Base-by-base conservation (phyloP, 2,113 vertebrate genomes). In the Phrynosoma blainvillii region DNA sequence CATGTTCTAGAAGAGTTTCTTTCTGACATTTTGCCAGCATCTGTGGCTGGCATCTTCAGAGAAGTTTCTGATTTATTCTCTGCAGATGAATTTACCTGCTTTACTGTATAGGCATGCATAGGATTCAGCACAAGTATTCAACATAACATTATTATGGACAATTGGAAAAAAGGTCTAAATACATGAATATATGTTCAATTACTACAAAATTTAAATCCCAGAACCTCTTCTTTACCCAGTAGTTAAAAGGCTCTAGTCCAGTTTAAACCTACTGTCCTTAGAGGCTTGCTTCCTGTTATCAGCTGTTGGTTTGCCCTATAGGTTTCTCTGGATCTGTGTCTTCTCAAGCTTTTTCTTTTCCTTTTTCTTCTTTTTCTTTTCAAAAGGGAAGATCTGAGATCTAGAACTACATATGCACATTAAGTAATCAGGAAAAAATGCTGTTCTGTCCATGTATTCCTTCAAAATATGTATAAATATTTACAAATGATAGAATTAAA, bases 401-500 rank as follows among this genome's bases (percentile, higher is more conserved):
- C 91, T 94, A 92, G 89, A 95, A 96, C 93, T 84, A 85, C 89
- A 93, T 11, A 9, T 27, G 23, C 68, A 94, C 90, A 94, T 94
- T 82, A 96, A 96, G 92, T 96, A 96, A 97, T 95, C 90, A 90
- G 91, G 89, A 93, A 95, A 96, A 96, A 95, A 96, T 96, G 92
- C 91, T 94, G 94, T 87, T 94, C 91, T 95, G 89, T 92, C 93
- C 94, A 94, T 96, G 94, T 94, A 96, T 96, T 95, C 94, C 95
- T 95, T 94, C 89, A 90, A 97, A 96, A 96, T 96, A 93, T 95
- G 92, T 93, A 96, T 96, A 96, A 96, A 97, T 96, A 97, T 96
- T 97, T 97, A 96, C 88, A 96, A 95, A 95, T 94, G 93, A 94
- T 91, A 86, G 87, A 95, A 86, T 95, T 95, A 96, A 96, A 95